These are phyloP conservation scores for Scelioninae gen. 1 DNA, from an alignment of 2,888 invertebrate species.

Conservation along the genomic window DNA sequence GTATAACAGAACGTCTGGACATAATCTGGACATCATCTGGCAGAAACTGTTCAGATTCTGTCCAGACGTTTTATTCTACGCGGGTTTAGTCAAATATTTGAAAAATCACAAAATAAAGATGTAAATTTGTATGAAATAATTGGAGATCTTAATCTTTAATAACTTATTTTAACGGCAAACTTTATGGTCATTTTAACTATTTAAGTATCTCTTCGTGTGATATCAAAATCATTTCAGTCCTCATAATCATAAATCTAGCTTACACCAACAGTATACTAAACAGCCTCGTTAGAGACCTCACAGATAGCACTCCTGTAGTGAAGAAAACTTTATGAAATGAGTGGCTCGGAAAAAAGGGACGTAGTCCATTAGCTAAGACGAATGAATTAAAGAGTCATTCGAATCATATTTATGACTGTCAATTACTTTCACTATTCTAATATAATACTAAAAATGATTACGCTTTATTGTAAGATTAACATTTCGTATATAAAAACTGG, in stretches of 20 bases:
- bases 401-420: too few species aligned
- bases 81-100: not conserved
- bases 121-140: slow-evolving; percentile 4
- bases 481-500: too few species aligned
- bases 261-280: slow-evolving; percentile 52
- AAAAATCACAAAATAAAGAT: slow-evolving; percentile 9
- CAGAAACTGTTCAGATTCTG: too few species aligned
- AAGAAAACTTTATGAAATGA: slow-evolving; percentile 51
- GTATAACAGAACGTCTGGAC: too few species aligned
- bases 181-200: slow-evolving; percentile 42
- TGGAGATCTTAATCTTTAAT: slow-evolving; percentile 11
- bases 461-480: too few species aligned
- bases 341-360: slow-evolving; percentile 21
- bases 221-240: slow-evolving; percentile 49
- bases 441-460: too few species aligned
- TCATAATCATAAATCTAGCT: slow-evolving; percentile 59
- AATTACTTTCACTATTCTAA: too few species aligned
- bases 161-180: slow-evolving; percentile 19
- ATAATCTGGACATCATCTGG: too few species aligned
- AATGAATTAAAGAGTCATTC: too few species aligned
- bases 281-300: slow-evolving; percentile 53
- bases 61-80: too few species aligned
- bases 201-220: slow-evolving; percentile 46
- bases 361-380: slow-evolving; percentile 1
- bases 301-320: slow-evolving; percentile 38